Percentiles rank a stretch among this genome's conserved stretches.
These are phyloP conservation scores for Parotia lawesii DNA, from an alignment of 2,113 vertebrate genomes.

Conservation along the genomic window DNA sequence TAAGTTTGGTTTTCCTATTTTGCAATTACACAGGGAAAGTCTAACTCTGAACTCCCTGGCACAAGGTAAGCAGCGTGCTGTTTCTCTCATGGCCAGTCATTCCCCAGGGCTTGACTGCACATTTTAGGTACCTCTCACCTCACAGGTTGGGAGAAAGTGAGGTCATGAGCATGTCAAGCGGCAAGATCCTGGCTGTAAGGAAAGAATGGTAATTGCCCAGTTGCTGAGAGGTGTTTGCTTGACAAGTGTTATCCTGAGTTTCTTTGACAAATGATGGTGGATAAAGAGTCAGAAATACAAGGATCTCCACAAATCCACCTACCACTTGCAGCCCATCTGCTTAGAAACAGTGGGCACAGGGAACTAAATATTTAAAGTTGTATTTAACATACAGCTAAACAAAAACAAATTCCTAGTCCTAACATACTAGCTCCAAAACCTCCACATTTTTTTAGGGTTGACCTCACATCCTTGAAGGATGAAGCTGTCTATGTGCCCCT, in stretches of 20 bases:
- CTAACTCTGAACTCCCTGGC: background rate
- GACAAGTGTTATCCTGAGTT: background rate
- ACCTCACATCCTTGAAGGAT: background rate
- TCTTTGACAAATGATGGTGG: background rate
- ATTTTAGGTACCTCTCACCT: background rate
- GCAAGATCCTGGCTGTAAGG: background rate
- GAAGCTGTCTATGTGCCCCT: background rate
- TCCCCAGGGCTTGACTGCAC: background rate
- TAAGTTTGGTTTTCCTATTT: background rate
- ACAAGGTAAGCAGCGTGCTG: background rate
- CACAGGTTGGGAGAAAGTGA: background rate
- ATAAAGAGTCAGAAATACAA: background rate
- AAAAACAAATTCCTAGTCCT: background rate
- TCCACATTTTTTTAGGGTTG: background rate
- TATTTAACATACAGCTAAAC: background rate
- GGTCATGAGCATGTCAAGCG: background rate
- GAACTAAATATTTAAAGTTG: background rate
- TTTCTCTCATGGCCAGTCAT: background rate
- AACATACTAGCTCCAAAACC: background rate
- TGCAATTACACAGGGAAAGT: background rate
- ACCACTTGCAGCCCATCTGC: conserved; percentile 21
- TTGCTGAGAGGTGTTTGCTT: background rate
- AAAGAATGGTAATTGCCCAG: background rate
- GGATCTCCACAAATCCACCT: background rate
- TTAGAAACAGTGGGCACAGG: background rate